A percentile compares a stretch with the other conserved stretches of the same genome.
phyloP scores from a whole-genome alignment of 2,113 vertebrate genomes.

The Prochilodus magdalenae region DNA sequence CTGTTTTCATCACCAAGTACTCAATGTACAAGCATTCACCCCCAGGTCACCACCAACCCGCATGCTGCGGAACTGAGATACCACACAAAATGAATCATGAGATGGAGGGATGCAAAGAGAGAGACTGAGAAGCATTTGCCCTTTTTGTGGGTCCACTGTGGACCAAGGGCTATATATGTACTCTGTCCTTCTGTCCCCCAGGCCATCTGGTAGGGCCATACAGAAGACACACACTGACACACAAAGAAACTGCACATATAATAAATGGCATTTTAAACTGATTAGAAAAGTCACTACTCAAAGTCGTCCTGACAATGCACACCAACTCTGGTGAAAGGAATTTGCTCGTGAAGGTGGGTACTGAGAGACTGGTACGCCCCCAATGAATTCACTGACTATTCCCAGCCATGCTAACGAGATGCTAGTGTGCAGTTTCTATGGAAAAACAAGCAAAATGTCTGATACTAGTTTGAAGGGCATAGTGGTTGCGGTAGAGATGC shows the following conservation, averaged over 20 bases:
- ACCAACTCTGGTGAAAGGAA: not conserved
- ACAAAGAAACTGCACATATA: not conserved
- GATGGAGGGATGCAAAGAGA: constrained; percentile 38
- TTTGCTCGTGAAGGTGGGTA: not conserved
- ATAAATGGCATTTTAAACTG: not conserved
- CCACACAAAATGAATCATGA: constrained; percentile 17
- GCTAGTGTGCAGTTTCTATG: too few species aligned
- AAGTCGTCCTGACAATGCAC: not conserved
- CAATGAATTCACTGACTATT: too few species aligned
- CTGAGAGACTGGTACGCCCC: too few species aligned
- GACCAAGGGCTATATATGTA: constrained; percentile 2
- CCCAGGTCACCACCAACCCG: too few species aligned
- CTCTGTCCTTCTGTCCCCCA: not conserved
- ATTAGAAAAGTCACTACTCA: not conserved
- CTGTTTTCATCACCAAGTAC: too few species aligned
- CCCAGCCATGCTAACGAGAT: too few species aligned
- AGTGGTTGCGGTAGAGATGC: too few species aligned
- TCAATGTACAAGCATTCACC: too few species aligned
- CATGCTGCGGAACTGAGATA: not conserved
- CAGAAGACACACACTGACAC: not conserved
- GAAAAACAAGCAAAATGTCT: too few species aligned
- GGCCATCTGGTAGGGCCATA: not conserved
- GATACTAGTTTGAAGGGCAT: too few species aligned
- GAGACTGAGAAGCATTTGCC: not conserved
- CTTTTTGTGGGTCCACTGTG: constrained; percentile 5